A percentile compares a stretch with the other conserved stretches of the same genome.
These are phyloP conservation scores for Spilarctia lutea DNA, from an alignment of 2,888 invertebrate species.

Conservation along the genomic window DNA sequence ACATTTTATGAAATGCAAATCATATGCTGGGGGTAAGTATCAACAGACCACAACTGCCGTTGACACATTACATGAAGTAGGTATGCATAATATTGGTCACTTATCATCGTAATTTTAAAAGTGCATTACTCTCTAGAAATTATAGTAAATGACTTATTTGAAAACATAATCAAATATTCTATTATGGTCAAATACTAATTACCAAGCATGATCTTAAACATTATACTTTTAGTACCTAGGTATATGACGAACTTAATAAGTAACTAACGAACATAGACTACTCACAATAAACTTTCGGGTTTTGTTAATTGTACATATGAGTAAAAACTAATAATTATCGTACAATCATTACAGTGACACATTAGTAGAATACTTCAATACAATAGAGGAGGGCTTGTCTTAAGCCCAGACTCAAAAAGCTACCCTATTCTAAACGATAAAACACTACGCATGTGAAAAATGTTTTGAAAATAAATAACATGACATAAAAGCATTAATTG, in stretches of 20 bases:
- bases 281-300: background rate
- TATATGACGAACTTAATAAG: background rate
- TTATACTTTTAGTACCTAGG: background rate
- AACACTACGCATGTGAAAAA: background rate
- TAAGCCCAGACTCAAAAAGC: background rate
- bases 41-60: background rate
- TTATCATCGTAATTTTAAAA: conserved; percentile 17
- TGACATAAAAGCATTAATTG: background rate
- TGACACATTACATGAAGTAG: conserved; percentile 1
- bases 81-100: conserved; percentile 18
- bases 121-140: conserved; percentile 24
- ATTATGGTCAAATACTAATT: conserved; percentile 3
- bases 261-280: background rate
- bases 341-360: background rate
- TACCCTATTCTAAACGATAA: background rate
- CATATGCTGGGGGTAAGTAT: background rate
- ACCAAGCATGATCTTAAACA: background rate
- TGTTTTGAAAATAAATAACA: background rate
- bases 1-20: conserved; percentile 9
- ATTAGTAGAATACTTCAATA: background rate
- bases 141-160: conserved; percentile 22
- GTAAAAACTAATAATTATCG: conserved; percentile 1
- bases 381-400: background rate
- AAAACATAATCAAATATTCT: conserved; percentile 7
- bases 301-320: background rate